These are phyloP conservation scores for Gobiocypris rarus DNA, from an alignment of 2,113 vertebrate genomes.

Conservation along the genomic window DNA sequence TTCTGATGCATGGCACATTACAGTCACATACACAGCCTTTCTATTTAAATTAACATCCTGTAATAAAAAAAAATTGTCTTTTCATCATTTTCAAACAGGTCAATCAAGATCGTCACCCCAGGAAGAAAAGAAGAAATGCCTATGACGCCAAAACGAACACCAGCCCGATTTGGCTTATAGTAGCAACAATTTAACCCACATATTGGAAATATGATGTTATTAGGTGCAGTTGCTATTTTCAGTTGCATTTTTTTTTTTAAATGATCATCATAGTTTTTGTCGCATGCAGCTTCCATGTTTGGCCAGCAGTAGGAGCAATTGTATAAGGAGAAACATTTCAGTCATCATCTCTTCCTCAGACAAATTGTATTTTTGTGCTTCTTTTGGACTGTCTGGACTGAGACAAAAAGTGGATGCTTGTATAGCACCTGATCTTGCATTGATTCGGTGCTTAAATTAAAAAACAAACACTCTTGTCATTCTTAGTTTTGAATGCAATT, in stretches of 20 bases:
- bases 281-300: conserved; percentile 64
- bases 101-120: conserved; percentile 92
- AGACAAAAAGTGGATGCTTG: not conserved
- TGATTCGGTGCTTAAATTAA: not conserved
- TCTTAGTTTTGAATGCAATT: not conserved
- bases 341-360: not conserved
- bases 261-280: not conserved
- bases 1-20: not conserved
- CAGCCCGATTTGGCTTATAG: conserved; percentile 91
- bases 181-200: not conserved
- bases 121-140: conserved; percentile 91
- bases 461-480: not conserved
- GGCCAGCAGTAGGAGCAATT: conserved; percentile 81
- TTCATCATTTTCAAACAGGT: conserved; percentile 73
- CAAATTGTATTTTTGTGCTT: not conserved
- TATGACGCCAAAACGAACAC: conserved; percentile 90
- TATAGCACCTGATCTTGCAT: not conserved
- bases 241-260: not conserved
- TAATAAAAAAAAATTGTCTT: not conserved
- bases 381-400: not conserved
- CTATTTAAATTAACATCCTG: conserved; percentile 1
- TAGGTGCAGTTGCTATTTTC: not conserved
- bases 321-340: conserved; percentile 69
- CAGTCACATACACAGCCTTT: not conserved
- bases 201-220: not conserved